Percentiles rank a stretch among this genome's conserved stretches.
phyloP scores from a whole-genome alignment of 2,888 invertebrate species.

The Seira musarum region DNA sequence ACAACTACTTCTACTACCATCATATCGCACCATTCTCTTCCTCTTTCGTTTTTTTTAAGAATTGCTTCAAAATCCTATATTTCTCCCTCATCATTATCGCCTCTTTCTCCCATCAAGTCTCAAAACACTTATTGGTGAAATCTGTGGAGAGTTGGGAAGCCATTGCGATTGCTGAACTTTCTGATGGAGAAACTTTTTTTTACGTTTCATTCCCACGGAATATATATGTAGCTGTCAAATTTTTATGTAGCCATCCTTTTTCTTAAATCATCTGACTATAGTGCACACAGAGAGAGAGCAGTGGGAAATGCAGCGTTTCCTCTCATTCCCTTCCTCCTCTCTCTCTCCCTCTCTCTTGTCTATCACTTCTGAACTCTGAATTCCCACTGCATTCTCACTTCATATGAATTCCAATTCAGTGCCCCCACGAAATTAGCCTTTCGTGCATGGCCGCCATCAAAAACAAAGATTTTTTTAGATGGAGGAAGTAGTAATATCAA shows the following conservation, averaged over 20 bases:
- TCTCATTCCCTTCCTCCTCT: no score
- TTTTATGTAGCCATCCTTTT: slow-evolving; percentile 14
- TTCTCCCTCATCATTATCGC: slow-evolving; percentile 36
- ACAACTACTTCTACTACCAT: no score
- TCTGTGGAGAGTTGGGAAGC: slow-evolving; percentile 33
- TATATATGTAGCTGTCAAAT: slow-evolving; percentile 42
- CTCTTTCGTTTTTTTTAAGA: background rate
- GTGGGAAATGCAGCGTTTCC: background rate
- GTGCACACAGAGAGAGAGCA: background rate
- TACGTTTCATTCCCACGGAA: background rate
- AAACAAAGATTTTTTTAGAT: slow-evolving; percentile 32
- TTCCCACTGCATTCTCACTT: no score
- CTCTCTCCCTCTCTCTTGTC: no score
- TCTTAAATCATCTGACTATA: background rate
- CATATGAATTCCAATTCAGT: slow-evolving; percentile 37
- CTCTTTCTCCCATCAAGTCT: slow-evolving; percentile 38
- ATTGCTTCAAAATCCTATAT: background rate
- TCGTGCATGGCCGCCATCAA: slow-evolving; percentile 50
- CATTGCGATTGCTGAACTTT: slow-evolving; percentile 1
- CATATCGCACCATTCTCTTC: slow-evolving; percentile 48
- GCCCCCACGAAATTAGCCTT: slow-evolving; percentile 42
- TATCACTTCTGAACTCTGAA: no score
- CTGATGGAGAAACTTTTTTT: background rate
- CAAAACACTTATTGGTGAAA: slow-evolving; percentile 48
- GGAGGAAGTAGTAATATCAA: slow-evolving; percentile 8